Conservation (phyloP, 2,888 invertebrate genomes). For the Conus canariensis region DNA sequence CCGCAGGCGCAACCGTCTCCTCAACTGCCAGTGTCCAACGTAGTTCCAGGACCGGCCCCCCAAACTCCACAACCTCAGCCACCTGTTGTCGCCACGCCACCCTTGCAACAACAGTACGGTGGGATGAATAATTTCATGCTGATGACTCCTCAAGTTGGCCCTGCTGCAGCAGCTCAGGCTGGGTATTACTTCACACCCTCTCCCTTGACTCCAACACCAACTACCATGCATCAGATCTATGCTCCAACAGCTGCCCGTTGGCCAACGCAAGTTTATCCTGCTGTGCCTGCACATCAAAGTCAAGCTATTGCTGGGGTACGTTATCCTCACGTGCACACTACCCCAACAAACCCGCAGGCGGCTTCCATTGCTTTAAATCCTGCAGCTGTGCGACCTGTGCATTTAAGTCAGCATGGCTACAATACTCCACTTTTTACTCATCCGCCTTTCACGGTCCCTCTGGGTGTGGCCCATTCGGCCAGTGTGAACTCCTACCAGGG, state of each 20-base stretch:
- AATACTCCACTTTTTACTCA: conserved; percentile 25
- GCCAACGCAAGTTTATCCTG: conserved; percentile 5
- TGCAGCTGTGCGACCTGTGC: conserved; percentile 32
- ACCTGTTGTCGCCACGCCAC: conserved; percentile 29
- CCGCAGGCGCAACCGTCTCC: conserved; percentile 7
- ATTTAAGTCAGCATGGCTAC: conserved; percentile 26
- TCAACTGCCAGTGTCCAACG: conserved; percentile 15
- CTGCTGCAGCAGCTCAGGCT: conserved; percentile 14
- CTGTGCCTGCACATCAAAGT: conserved; percentile 34
- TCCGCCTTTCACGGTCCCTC: conserved; percentile 33
- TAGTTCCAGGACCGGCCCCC: conserved; percentile 26
- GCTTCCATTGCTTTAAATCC: conserved; percentile 33
- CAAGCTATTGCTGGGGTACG: conserved; percentile 25
- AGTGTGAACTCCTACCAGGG: conserved; percentile 39
- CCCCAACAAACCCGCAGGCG: neutral
- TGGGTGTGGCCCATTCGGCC: conserved; percentile 32
- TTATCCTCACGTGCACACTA: conserved; percentile 29
- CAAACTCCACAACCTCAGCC: conserved; percentile 37
- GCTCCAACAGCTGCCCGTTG: conserved; percentile 34
- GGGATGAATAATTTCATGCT: conserved; percentile 32
- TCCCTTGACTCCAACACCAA: neutral
- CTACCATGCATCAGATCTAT: conserved; percentile 31
- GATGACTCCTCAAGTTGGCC: conserved; percentile 20
- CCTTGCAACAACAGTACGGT: conserved; percentile 31
- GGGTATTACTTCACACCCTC: conserved; percentile 25